phyloP scores from a whole-genome alignment of 2,888 invertebrate species.

The Scrobipalpa atriplicella region DNA sequence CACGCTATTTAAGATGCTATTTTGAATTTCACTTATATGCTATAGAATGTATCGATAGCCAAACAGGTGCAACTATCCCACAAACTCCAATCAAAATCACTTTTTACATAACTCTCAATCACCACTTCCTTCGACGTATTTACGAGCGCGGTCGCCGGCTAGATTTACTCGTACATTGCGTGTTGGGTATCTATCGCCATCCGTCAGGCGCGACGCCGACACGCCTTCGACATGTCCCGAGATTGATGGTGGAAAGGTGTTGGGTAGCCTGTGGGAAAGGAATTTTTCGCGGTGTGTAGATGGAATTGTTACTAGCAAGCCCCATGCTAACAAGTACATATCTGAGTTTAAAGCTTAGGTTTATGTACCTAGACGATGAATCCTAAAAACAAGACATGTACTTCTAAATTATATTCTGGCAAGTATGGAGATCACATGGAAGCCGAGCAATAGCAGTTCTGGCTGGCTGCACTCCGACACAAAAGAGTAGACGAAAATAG shows the following conservation, averaged over 20 bases:
- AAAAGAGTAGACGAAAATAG: too few species aligned
- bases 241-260: slow-evolving; percentile 6
- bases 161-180: slow-evolving; percentile 25
- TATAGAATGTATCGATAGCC: background rate
- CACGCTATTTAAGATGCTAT: too few species aligned
- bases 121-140: slow-evolving; percentile 7
- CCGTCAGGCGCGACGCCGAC: slow-evolving; percentile 12
- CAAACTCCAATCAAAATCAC: background rate
- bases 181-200: slow-evolving; percentile 15
- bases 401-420: too few species aligned
- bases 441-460: too few species aligned
- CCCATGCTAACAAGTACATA: too few species aligned
- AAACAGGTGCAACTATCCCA: background rate
- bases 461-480: too few species aligned
- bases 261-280: background rate
- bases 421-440: too few species aligned
- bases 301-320: background rate
- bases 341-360: too few species aligned
- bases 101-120: background rate
- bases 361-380: too few species aligned
- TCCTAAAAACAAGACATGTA: too few species aligned
- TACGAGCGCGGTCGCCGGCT: background rate
- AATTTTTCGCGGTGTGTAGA: background rate
- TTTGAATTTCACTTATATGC: too few species aligned
- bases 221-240: slow-evolving; percentile 20